phyloP scores from a whole-genome alignment of 2,888 invertebrate species.

The Patella depressa region DNA sequence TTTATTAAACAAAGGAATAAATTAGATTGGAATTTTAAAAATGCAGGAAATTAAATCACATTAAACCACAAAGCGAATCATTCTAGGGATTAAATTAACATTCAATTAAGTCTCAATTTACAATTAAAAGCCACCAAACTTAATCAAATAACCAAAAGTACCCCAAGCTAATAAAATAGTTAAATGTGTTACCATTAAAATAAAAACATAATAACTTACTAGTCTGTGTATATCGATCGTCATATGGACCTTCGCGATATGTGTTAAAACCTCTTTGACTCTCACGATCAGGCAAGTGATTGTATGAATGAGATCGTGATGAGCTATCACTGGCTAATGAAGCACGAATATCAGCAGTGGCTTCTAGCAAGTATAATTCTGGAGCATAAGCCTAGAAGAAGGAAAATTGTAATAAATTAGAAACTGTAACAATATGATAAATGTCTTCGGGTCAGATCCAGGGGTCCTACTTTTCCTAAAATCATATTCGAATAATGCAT shows the following conservation, averaged over 20 bases:
- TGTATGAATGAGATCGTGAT: conserved; percentile 42
- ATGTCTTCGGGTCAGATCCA: not conserved
- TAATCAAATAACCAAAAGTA: too few species aligned
- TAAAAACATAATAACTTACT: not conserved
- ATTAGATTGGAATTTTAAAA: too few species aligned
- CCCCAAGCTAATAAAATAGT: too few species aligned
- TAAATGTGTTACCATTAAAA: not conserved
- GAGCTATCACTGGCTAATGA: conserved; percentile 47
- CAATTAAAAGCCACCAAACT: too few species aligned
- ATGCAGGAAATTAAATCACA: too few species aligned
- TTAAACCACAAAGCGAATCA: too few species aligned
- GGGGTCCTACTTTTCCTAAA: not conserved
- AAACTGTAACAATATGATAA: conserved; percentile 2
- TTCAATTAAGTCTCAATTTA: too few species aligned
- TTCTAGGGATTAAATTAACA: too few species aligned
- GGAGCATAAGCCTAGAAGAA: conserved; percentile 60
- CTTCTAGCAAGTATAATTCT: conserved; percentile 64
- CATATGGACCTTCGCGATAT: conserved; percentile 19
- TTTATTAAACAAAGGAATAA: too few species aligned
- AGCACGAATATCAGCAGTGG: conserved; percentile 47
- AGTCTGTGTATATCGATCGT: conserved; percentile 4
- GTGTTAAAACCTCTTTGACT: conserved; percentile 18
- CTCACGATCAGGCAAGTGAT: conserved; percentile 12
- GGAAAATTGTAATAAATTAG: conserved; percentile 6
- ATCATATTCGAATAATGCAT: not conserved